These are phyloP conservation scores for Theonella swinhoei DNA, from an alignment of 37 sponge, comb jelly and placozoan species.

Conservation along the genomic window DNA sequence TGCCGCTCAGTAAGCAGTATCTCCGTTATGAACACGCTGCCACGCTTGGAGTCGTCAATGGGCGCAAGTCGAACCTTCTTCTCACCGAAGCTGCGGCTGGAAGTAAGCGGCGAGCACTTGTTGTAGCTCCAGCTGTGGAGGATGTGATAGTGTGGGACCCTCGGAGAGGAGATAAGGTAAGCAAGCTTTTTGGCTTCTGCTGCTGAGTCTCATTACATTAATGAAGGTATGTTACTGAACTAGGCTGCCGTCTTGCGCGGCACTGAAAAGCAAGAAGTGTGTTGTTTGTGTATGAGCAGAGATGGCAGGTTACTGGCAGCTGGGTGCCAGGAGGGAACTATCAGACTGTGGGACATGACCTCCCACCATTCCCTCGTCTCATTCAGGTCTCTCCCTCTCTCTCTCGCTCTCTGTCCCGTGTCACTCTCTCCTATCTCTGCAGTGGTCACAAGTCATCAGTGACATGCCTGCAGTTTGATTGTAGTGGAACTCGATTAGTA, in stretches of 20 bases:
- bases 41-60: slow-evolving; percentile 73
- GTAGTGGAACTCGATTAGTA: slow-evolving; percentile 62
- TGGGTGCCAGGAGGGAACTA: slow-evolving; percentile 62
- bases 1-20: slow-evolving; percentile 86
- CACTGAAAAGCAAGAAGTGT: slow-evolving; percentile 60
- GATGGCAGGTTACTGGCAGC: slow-evolving; percentile 58
- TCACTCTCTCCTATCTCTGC: too few species aligned
- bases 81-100: neutral
- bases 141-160: slow-evolving; percentile 84
- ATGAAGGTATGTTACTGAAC: neutral
- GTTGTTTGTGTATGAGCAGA: slow-evolving; percentile 27
- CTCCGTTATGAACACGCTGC: slow-evolving; percentile 61
- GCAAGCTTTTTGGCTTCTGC: neutral
- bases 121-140: slow-evolving; percentile 80
- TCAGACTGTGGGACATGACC: slow-evolving; percentile 49
- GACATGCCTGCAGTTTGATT: slow-evolving; percentile 70
- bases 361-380: slow-evolving; percentile 33
- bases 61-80: slow-evolving; percentile 53
- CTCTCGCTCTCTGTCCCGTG: too few species aligned
- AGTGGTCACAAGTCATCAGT: slow-evolving; percentile 94
- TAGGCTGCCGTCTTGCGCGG: slow-evolving; percentile 31
- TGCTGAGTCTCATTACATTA: neutral
- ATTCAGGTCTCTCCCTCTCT: too few species aligned
- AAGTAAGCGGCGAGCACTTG: neutral
- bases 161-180: slow-evolving; percentile 67